A percentile compares a stretch with the other conserved stretches of the same genome.
Conservation (phyloP, 92 coral and sea anemone genomes). For the Micromussa lordhowensis region DNA sequence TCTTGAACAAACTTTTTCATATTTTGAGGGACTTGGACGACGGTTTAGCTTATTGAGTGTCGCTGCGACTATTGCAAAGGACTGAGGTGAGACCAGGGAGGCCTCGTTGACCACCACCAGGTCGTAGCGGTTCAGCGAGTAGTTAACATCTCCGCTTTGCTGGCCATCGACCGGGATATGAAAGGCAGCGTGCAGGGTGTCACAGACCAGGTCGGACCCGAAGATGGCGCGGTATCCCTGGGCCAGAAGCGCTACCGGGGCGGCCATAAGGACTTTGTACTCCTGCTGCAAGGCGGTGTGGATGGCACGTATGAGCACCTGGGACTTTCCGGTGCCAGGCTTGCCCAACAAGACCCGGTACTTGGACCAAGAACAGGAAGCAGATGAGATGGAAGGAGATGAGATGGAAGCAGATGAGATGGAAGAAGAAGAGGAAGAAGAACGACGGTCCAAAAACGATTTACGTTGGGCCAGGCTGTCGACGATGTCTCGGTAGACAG, state of each 20-base stretch:
- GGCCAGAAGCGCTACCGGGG: constrained; percentile 16
- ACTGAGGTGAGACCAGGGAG: not conserved
- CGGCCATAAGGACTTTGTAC: constrained; percentile 19
- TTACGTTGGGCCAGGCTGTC: no score
- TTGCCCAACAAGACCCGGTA: constrained; percentile 21
- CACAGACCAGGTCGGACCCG: not conserved
- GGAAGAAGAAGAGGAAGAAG: no score
- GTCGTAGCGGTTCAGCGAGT: constrained; percentile 8
- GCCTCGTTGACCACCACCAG: constrained; percentile 30
- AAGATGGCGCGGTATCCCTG: constrained; percentile 6
- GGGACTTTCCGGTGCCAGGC: constrained; percentile 47
- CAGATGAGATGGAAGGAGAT: not conserved
- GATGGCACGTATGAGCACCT: constrained; percentile 2
- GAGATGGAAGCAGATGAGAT: not conserved
- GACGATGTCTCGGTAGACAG: no score
- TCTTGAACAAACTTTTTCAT: constrained; percentile 47
- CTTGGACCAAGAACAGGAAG: not conserved
- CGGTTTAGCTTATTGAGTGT: no score
- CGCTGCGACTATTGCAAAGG: no score
- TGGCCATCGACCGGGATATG: constrained; percentile 2
- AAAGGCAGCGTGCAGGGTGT: constrained; percentile 42
- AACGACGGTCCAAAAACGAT: no score
- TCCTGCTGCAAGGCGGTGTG: constrained; percentile 6
- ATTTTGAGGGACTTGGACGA: constrained; percentile 46
- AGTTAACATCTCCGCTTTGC: constrained; percentile 4